Evolutionary conservation across 2,888 invertebrate genomes (phyloP).

Genomic region (Eilema griseolum): DNA sequence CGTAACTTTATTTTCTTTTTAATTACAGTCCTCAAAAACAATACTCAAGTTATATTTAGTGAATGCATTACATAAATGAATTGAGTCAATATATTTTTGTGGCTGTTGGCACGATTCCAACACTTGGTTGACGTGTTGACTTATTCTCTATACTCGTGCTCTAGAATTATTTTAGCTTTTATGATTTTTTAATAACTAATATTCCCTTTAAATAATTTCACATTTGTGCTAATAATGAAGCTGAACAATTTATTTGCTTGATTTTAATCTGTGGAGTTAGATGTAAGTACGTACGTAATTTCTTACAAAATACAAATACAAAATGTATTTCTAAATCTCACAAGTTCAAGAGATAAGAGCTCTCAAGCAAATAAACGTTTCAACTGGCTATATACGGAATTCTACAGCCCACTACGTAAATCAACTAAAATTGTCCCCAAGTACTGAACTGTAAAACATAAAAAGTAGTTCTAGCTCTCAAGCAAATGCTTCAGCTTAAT

Average conservation of each 20-base stretch:
- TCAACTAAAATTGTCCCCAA: too few species aligned
- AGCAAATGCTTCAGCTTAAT: neutral
- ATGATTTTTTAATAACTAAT: constrained; percentile 20
- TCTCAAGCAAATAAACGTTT: neutral
- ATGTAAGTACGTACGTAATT: too few species aligned
- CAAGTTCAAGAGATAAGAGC: neutral
- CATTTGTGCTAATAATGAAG: neutral
- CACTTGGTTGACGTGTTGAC: constrained; percentile 41
- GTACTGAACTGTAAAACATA: too few species aligned
- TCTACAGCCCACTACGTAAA: too few species aligned
- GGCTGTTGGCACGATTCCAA: constrained; percentile 41
- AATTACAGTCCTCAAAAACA: neutral
- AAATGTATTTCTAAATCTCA: neutral
- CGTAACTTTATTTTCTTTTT: neutral
- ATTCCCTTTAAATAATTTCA: neutral
- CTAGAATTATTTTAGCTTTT: constrained; percentile 23
- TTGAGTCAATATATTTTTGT: constrained; percentile 35
- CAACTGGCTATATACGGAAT: too few species aligned
- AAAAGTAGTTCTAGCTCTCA: too few species aligned
- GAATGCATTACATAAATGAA: neutral
- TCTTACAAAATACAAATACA: too few species aligned
- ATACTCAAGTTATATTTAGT: too few species aligned
- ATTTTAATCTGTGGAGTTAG: too few species aligned
- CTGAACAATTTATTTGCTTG: too few species aligned
- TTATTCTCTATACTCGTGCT: constrained; percentile 27